phyloP scores from a whole-genome alignment of 1,140 invertebrate species.

The Lordiphosa clarofinis region DNA sequence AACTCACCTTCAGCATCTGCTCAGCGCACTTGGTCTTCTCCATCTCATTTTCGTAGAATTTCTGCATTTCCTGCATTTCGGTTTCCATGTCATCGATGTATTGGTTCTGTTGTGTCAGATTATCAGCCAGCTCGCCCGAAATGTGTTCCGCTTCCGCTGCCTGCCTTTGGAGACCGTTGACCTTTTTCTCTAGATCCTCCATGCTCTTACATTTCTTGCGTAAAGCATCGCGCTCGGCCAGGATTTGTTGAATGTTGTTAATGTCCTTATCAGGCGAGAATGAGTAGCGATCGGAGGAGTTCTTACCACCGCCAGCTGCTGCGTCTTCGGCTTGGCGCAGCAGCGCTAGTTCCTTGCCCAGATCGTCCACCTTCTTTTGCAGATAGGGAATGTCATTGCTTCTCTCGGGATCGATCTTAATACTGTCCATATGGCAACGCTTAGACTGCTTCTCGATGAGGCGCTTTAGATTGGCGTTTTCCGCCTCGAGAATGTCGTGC shows the following conservation, averaged over 20 bases:
- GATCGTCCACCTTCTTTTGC: slow-evolving; percentile 51
- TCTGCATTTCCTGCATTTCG: slow-evolving; percentile 66
- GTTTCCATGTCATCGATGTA: slow-evolving; percentile 50
- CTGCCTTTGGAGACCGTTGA: slow-evolving; percentile 21
- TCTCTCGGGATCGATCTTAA: slow-evolving; percentile 54
- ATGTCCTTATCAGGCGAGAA: slow-evolving; percentile 37
- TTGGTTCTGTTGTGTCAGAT: slow-evolving; percentile 32
- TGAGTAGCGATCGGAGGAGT: background rate
- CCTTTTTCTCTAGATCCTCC: slow-evolving; percentile 28
- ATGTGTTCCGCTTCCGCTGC: slow-evolving; percentile 19
- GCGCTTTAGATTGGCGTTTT: slow-evolving; percentile 60
- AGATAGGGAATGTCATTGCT: slow-evolving; percentile 57
- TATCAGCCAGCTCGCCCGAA: slow-evolving; percentile 18
- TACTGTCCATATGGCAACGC: slow-evolving; percentile 41
- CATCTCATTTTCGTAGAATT: slow-evolving; percentile 59
- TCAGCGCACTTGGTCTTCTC: slow-evolving; percentile 52
- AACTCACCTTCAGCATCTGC: slow-evolving; percentile 46
- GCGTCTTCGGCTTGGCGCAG: slow-evolving; percentile 55
- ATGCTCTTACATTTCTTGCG: slow-evolving; percentile 45
- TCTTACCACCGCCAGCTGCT: background rate
- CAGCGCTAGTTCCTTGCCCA: slow-evolving; percentile 55
- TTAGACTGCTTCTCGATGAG: slow-evolving; percentile 60
- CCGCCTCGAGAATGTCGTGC: slow-evolving; percentile 55
- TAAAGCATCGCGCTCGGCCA: slow-evolving; percentile 56
- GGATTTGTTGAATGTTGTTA: slow-evolving; percentile 43